These are phyloP conservation scores for Corvus cornix DNA, from an alignment of 2,113 vertebrate genomes.

Conservation along the genomic window DNA sequence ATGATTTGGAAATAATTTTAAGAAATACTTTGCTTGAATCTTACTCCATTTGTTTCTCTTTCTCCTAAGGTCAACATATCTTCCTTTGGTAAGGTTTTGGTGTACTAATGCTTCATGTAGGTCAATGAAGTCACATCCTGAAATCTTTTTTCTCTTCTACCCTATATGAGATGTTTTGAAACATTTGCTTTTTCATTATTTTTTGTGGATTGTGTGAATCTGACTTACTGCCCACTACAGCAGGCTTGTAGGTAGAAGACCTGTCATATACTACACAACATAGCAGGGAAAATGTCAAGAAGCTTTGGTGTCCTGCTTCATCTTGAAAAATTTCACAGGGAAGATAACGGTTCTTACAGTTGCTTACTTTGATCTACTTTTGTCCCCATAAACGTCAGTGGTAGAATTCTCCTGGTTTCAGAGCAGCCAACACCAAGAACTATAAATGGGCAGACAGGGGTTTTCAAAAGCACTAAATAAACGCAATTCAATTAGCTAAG, in stretches of 20 bases:
- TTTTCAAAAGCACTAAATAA: background rate
- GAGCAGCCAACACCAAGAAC: background rate
- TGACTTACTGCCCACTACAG: background rate
- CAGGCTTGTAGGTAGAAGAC: background rate
- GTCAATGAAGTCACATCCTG: background rate
- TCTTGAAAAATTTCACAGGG: background rate
- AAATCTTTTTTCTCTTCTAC: background rate
- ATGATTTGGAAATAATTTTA: background rate
- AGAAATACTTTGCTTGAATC: background rate
- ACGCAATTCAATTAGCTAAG: background rate
- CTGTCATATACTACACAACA: background rate
- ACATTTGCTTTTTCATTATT: background rate
- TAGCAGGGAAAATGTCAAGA: background rate
- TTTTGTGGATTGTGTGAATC: background rate
- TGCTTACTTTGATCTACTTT: background rate
- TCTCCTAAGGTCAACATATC: background rate
- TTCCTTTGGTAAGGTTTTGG: background rate
- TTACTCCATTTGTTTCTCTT: background rate
- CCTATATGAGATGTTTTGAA: background rate
- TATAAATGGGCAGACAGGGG: background rate
- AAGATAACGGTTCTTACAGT: background rate
- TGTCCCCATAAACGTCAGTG: background rate
- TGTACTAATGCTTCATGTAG: background rate
- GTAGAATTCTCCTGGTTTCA: background rate
- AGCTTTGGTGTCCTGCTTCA: background rate